Percentiles rank a stretch among this genome's conserved stretches.
phyloP scores from a whole-genome alignment of 2,113 vertebrate genomes.

The Eptatretus burgeri region DNA sequence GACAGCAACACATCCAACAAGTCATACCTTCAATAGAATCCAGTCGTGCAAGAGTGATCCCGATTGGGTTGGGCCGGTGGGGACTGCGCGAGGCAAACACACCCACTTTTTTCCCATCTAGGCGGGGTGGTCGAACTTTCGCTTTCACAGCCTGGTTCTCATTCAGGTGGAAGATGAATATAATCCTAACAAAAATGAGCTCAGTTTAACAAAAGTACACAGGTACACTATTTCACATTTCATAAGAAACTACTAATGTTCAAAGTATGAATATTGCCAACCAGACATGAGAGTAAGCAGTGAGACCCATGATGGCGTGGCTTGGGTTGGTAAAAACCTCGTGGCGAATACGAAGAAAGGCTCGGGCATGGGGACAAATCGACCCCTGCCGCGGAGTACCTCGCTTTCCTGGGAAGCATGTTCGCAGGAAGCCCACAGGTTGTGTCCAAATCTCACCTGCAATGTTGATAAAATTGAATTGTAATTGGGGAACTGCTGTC shows the following conservation, averaged over 20 bases:
- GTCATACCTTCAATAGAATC: slow-evolving; percentile 29
- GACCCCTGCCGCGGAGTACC: slow-evolving; percentile 46
- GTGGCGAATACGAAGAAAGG: slow-evolving; percentile 24
- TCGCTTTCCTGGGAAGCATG: slow-evolving; percentile 39
- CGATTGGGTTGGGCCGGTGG: slow-evolving; percentile 43
- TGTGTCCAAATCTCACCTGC: slow-evolving; percentile 32
- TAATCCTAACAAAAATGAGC: slow-evolving; percentile 25
- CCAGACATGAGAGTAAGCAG: slow-evolving; percentile 55
- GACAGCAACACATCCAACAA: too few species aligned
- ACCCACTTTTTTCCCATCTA: slow-evolving; percentile 35
- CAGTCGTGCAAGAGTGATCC: slow-evolving; percentile 35
- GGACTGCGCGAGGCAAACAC: slow-evolving; percentile 52
- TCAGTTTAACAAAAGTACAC: slow-evolving; percentile 7
- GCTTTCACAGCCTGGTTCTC: slow-evolving; percentile 39
- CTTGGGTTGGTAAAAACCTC: slow-evolving; percentile 45
- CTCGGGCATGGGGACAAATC: slow-evolving; percentile 32
- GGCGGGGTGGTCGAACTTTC: slow-evolving; percentile 45
- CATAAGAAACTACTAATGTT: slow-evolving; percentile 1
- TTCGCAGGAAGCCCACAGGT: slow-evolving; percentile 40
- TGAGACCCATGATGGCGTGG: slow-evolving; percentile 34
- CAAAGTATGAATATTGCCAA: slow-evolving; percentile 11
- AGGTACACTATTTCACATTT: slow-evolving; percentile 6
- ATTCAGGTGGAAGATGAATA: slow-evolving; percentile 60
- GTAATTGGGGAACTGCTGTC: too few species aligned
- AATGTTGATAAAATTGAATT: slow-evolving; percentile 1